Conservation (phyloP, 2,797 vertebrate species). For the Natrix natrix region DNA sequence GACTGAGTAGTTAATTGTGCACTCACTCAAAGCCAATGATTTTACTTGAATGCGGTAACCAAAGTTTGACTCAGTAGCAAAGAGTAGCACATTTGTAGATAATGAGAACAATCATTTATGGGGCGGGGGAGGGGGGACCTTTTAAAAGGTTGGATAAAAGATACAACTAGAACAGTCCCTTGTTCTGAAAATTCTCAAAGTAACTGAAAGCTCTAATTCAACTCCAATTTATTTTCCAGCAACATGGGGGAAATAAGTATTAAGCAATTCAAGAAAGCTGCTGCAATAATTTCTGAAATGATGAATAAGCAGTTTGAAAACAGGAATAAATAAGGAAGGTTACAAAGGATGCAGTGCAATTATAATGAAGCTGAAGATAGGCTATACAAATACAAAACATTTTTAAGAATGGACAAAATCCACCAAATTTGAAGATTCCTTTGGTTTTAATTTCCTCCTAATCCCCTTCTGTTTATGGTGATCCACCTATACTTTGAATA, state of each 20-base stretch:
- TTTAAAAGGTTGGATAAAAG: slow-evolving; percentile 19
- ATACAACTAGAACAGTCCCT: slow-evolving; percentile 29
- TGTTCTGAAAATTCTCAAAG: slow-evolving; percentile 5
- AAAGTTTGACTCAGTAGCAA: neutral
- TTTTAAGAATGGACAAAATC: neutral
- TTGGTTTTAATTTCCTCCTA: neutral
- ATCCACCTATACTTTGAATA: neutral
- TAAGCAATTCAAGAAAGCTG: neutral
- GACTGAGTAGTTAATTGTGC: slow-evolving; percentile 27
- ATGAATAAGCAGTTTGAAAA: neutral
- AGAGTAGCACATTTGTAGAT: neutral
- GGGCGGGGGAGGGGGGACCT: fast-evolving
- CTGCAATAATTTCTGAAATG: neutral
- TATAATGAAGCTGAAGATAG: neutral
- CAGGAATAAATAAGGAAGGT: neutral
- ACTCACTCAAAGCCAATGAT: slow-evolving; percentile 4
- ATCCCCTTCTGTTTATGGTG: neutral
- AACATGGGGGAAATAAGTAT: too few species aligned
- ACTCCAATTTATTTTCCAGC: neutral
- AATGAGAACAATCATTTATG: slow-evolving; percentile 12
- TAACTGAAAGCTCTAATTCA: neutral
- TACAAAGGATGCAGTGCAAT: neutral
- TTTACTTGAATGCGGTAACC: slow-evolving; percentile 39
- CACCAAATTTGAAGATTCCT: neutral
- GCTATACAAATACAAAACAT: neutral